Evolutionary conservation across 2,113 vertebrate genomes (phyloP).

Genomic region (Eonycteris spelaea): DNA sequence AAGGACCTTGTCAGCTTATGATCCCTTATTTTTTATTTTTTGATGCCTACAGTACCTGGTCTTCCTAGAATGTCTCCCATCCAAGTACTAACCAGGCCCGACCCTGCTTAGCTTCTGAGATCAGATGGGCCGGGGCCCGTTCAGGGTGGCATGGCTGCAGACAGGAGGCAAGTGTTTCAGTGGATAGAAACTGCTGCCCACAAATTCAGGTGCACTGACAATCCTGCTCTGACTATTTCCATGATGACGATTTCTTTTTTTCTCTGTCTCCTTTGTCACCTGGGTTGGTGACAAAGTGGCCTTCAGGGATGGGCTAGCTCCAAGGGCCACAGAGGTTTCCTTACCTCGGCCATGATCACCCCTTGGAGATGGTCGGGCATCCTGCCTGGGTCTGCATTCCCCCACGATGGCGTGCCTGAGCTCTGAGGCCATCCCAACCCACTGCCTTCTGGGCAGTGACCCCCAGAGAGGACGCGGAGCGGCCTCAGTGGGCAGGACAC

Average conservation of each 20-base stretch:
- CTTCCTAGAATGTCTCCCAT: no score
- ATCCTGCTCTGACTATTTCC: not conserved
- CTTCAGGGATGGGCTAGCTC: not conserved
- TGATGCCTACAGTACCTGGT: no score
- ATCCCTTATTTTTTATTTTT: no score
- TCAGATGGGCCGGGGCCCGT: no score
- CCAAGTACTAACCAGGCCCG: no score
- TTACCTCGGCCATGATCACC: no score
- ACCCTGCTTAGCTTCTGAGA: no score
- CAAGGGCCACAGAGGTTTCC: not conserved
- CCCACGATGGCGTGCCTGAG: not conserved
- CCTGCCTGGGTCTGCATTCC: not conserved
- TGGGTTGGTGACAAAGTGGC: not conserved
- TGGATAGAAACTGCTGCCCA: not conserved
- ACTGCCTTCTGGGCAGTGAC: not conserved
- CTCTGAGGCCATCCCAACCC: rapidly evolving
- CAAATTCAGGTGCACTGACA: not conserved
- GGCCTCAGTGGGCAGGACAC: not conserved
- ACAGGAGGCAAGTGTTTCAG: not conserved
- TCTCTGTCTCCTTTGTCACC: not conserved
- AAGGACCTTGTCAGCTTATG: no score
- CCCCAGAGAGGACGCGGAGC: not conserved
- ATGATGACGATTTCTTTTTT: not conserved
- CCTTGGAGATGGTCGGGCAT: not conserved
- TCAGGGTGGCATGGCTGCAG: no score